Evolutionary conservation across 2,797 vertebrate species (phyloP), one percentile per base, ranked within the genome.

Genomic region (Enteromius anoplus): DNA sequence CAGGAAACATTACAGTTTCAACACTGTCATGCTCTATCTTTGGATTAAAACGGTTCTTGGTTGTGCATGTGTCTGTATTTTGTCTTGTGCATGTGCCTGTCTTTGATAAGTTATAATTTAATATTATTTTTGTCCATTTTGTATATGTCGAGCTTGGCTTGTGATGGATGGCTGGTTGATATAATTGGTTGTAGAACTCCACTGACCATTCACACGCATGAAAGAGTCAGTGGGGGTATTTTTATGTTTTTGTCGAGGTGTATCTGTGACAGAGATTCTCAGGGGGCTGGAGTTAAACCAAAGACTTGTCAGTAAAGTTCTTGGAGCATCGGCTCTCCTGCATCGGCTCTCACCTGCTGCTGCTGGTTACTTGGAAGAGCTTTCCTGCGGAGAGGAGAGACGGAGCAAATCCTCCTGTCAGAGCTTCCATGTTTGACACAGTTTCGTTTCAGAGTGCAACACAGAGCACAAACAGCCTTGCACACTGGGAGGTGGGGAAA

Each of bases 131-230:
- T 11, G 32, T 8, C 19, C 1, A 53, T 78, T 21, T 78, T 51
- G 12, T 19, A 23, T 40, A 23, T 64, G 64, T 72, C 2, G 4
- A 73, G 45, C 21, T 64, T 75, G 70, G 55, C 15, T 73, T 65
- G 21, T 26, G 40, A 53, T 75, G 70, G 58, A 53, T 53, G 32
- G 26, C 58, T 65, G 60, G 29, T 23, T 82, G 70, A 72, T 75
- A 81, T 75, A 81, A 65, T 75, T 82, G 58, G 80, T 23, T 82
- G 64, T 9, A 75, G 53, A 81, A 82, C 32, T 19, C 10, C 70
- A 75, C 58, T 66, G 45, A 75, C 70, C 80, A 53, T 68, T 79
- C 64, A 26, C 58, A 75, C n/a, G 15, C 58, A 40, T 82, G 80
- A 75, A 65, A 82, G 70, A 47, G 26, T 45, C 37, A 80, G 66